Conservation (phyloP, 1,140 invertebrate species). For the Dinoponera quadriceps region DNA sequence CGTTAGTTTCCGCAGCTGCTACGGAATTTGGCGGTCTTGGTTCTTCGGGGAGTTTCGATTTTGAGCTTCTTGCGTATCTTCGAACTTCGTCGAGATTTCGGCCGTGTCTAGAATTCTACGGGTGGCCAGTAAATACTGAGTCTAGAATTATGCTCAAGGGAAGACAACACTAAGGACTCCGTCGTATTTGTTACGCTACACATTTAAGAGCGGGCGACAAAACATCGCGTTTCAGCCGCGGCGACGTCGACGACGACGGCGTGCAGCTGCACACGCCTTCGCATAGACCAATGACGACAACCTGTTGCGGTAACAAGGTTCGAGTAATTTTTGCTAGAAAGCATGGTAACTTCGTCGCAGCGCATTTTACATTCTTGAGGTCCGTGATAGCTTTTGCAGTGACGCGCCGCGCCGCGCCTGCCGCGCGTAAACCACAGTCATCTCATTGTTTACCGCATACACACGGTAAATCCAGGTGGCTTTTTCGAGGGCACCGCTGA, state of each 20-base stretch:
- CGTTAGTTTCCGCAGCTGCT: too few species aligned
- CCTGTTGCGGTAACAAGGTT: conserved; percentile 71
- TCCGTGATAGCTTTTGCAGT: not conserved
- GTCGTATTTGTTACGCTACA: too few species aligned
- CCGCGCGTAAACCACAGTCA: conserved; percentile 14
- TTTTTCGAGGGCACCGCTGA: conserved; percentile 30
- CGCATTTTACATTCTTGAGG: conserved; percentile 54
- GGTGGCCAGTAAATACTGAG: too few species aligned
- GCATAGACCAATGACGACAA: conserved; percentile 49
- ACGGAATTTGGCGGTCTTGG: too few species aligned
- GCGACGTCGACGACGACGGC: too few species aligned
- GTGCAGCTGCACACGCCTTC: not conserved
- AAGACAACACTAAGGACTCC: too few species aligned
- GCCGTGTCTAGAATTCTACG: too few species aligned
- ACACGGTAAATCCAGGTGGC: conserved; percentile 32
- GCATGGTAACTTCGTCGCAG: conserved; percentile 51
- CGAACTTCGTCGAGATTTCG: too few species aligned
- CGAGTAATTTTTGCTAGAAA: conserved; percentile 65
- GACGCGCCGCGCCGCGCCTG: too few species aligned
- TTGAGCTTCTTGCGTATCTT: too few species aligned
- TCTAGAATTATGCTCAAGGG: too few species aligned
- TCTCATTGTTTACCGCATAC: conserved; percentile 53
- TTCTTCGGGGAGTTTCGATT: too few species aligned
- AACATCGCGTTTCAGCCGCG: not conserved
- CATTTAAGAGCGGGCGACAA: not conserved